Evolutionary conservation across 23 tunicate species (phyloP).

Genomic region (Corella eumyota): DNA sequence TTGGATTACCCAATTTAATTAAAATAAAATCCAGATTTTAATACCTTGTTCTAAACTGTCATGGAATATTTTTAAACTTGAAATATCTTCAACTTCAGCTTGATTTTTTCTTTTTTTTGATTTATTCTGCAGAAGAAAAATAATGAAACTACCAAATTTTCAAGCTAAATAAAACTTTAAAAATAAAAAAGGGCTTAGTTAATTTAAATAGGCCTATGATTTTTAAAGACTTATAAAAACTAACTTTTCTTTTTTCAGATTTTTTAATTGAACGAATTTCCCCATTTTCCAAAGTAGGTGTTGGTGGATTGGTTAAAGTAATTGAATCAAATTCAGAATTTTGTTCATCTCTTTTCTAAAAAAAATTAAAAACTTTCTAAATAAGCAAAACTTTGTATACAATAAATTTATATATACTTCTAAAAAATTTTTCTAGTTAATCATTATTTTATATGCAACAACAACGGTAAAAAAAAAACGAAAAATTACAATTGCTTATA

Average conservation of each 20-base stretch:
- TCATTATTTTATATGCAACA: too few species aligned
- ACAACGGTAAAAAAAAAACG: too few species aligned
- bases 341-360: slow-evolving; percentile 1
- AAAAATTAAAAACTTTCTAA: not conserved
- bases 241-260: slow-evolving; percentile 12
- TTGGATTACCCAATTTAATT: too few species aligned
- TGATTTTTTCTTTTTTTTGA: not conserved
- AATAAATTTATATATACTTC: too few species aligned
- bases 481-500: too few species aligned
- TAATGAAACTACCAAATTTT: too few species aligned
- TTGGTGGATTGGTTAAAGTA: not conserved
- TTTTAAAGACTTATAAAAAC: not conserved
- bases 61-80: not conserved
- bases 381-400: not conserved
- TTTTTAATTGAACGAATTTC: not conserved
- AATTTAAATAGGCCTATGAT: too few species aligned
- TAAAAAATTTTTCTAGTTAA: too few species aligned
- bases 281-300: slow-evolving; percentile 12
- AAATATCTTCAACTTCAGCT: not conserved
- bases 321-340: slow-evolving; percentile 1
- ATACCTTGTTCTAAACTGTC: slow-evolving; percentile 2
- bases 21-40: too few species aligned
- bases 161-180: too few species aligned
- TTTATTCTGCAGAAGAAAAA: not conserved
- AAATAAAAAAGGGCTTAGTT: too few species aligned